Conservation (phyloP, 2,888 invertebrate genomes). For the Brachynemurus nebulosus region DNA sequence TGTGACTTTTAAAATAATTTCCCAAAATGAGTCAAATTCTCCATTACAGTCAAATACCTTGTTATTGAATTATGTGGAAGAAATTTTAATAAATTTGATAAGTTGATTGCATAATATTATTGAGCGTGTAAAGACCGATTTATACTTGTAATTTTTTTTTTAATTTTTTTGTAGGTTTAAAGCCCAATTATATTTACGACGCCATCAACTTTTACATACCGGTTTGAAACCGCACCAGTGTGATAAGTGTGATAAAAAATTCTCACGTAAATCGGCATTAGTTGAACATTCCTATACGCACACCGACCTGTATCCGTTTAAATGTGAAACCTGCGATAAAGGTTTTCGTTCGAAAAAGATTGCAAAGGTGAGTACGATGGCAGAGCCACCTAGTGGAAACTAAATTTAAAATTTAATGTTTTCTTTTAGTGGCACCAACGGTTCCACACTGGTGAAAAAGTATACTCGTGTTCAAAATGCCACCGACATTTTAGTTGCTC, state of each 20-base stretch:
- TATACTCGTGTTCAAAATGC: constrained; percentile 42
- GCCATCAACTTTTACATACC: background rate
- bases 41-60: no score
- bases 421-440: constrained; percentile 29
- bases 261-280: background rate
- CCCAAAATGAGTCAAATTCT: no score
- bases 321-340: background rate
- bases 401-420: no score
- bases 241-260: background rate
- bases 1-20: no score
- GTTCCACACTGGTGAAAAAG: constrained; percentile 28
- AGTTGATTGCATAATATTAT: no score
- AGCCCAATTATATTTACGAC: background rate
- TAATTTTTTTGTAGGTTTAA: background rate
- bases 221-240: background rate
- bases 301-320: background rate
- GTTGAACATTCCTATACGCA: background rate
- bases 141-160: no score
- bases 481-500: background rate
- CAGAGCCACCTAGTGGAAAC: no score
- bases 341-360: background rate
- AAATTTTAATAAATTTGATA: no score
- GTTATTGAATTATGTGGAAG: no score
- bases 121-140: no score
- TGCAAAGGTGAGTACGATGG: no score